Base-by-base conservation (phyloP, 2,797 vertebrate species). In the Glossophaga mutica region DNA sequence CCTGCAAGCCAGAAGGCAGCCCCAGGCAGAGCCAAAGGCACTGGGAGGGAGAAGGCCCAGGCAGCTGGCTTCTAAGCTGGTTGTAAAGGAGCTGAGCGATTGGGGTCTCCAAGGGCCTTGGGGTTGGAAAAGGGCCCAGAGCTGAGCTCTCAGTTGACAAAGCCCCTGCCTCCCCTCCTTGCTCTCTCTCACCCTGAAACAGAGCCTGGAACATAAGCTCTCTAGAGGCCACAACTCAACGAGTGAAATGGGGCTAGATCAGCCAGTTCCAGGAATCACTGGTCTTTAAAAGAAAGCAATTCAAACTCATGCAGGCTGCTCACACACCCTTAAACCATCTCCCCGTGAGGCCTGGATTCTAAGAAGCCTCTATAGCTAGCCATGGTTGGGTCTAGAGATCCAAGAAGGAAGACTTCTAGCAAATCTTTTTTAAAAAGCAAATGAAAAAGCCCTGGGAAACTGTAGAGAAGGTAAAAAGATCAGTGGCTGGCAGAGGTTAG, bases 1-100 rank as follows among this genome's bases (percentile, higher is more conserved):
- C 94, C 97, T 96, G 87, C 95, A 94, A 97, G 98, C 95, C 79
- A 32, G 92, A 74, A 97, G 97, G 95, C 65, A 86, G 97, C 97
- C 95, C 92, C 95, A 91, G 97, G 97, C 97, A 95, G 95, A 95
- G 94, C 97, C 88, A 22, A 83, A 77, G 95, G 97, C 95, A 42
- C 83, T 1, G 4, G 95, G 52, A 96, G 79, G 71, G 37, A 91
- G 65, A 87, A 77, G 67, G 39, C 81, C 76, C 48, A 16, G 37
- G 88, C 95, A 96, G 94, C 96, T 94, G 95, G 74, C 91, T 90
- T 94, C 70, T 46, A 67, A 92, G 91, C 88, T 9, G 15, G 16
- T 34, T 94, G 74, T 86, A 84, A 96, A 89, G 95, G 52, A 94
- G 76, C 34, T n/a, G 71, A 95, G 34, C 3, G 18, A 2, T 19